Conservation (phyloP, 2,113 vertebrate species). For the Notarius lentiginosus region DNA sequence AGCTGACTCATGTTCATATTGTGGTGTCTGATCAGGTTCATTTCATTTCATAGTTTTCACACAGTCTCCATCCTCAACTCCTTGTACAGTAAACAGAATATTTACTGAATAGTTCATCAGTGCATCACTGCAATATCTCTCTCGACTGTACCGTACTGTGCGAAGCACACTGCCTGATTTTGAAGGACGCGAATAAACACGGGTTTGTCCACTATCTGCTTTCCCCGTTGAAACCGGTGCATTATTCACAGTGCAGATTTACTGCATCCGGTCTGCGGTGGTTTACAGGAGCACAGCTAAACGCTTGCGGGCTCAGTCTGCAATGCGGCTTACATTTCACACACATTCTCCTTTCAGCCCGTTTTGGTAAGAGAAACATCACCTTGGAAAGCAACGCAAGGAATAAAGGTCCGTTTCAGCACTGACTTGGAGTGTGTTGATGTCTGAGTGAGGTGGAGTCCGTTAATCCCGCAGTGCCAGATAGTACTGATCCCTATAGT, state of each 20-base stretch:
- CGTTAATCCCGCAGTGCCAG: conserved; percentile 64
- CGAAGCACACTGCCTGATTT: background rate
- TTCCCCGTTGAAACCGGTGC: background rate
- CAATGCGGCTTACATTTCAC: background rate
- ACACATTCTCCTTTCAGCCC: background rate
- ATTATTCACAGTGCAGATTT: background rate
- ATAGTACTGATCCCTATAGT: conserved; percentile 58
- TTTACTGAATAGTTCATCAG: background rate
- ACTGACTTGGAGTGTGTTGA: conserved; percentile 16
- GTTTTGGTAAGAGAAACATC: conserved; percentile 30
- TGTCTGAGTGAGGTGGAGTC: conserved; percentile 40
- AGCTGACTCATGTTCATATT: background rate
- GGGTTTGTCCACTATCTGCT: background rate
- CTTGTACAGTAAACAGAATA: background rate
- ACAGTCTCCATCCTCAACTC: background rate
- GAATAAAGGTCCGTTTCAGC: conserved; percentile 24
- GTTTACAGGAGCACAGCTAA: background rate
- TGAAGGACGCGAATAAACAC: background rate
- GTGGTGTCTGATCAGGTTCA: background rate
- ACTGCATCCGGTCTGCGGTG: background rate
- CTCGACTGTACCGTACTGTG: background rate
- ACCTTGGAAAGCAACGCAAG: conserved; percentile 19
- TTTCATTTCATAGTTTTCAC: background rate
- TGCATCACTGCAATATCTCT: background rate
- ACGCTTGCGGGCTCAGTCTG: background rate